A percentile compares a stretch with the other conserved stretches of the same genome.
Evolutionary conservation across 2,888 invertebrate species (phyloP).

Genomic region (Lithophane semibrunnea): DNA sequence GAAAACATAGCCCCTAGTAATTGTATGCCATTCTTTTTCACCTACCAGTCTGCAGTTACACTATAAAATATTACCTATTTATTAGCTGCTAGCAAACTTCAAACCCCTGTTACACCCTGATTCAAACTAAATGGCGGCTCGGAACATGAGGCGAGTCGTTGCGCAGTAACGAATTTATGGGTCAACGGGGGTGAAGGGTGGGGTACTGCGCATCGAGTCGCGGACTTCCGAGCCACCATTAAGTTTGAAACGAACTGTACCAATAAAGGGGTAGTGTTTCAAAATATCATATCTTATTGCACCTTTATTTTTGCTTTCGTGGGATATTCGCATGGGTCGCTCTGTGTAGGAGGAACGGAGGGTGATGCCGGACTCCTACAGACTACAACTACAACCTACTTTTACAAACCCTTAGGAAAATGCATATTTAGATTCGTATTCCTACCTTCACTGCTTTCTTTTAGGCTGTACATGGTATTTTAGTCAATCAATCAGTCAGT

Average conservation of each 20-base stretch:
- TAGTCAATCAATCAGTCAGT: neutral
- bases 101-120: neutral
- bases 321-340: neutral
- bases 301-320: neutral
- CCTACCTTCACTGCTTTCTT: neutral
- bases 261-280: neutral
- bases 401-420: neutral
- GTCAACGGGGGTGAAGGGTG: no score
- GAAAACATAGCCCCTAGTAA: slow-evolving; percentile 47
- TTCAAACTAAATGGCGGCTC: no score
- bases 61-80: slow-evolving; percentile 26
- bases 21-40: slow-evolving; percentile 33
- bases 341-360: neutral
- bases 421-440: neutral
- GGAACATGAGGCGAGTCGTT: no score
- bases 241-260: no score
- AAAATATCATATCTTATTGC: neutral
- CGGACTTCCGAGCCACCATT: no score
- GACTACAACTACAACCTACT: neutral
- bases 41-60: slow-evolving; percentile 11
- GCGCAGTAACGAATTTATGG: no score
- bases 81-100: slow-evolving; percentile 2
- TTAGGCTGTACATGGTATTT: neutral
- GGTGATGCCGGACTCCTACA: neutral
- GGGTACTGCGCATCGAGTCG: no score